phyloP scores from a whole-genome alignment of 1,140 invertebrate species.

The Anastatus disparis region DNA sequence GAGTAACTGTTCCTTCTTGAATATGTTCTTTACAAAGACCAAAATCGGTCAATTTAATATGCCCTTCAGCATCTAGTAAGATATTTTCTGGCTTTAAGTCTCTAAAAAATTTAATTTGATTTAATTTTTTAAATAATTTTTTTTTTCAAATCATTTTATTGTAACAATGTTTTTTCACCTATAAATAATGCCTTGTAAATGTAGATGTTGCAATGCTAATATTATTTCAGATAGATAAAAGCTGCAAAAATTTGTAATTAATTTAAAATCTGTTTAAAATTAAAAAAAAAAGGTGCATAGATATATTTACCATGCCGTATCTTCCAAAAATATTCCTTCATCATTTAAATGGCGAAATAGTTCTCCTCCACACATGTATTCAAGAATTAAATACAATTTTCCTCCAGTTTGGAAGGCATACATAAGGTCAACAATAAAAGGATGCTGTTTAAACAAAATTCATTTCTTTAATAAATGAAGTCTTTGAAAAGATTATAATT shows the following conservation, averaged over 20 bases:
- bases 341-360: slow-evolving; percentile 97
- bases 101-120: slow-evolving; percentile 63
- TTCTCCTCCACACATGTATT: slow-evolving; percentile 98
- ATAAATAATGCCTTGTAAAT: slow-evolving; percentile 96
- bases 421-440: slow-evolving; percentile 98
- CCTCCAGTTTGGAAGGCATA: slow-evolving; percentile 99
- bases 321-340: slow-evolving; percentile 98
- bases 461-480: too few species aligned
- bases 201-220: slow-evolving; percentile 96
- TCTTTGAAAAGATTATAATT: neutral
- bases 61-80: slow-evolving; percentile 91
- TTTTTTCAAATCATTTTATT: slow-evolving; percentile 1
- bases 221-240: slow-evolving; percentile 99
- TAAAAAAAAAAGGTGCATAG: slow-evolving; percentile 23
- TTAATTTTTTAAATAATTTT: slow-evolving; percentile 6
- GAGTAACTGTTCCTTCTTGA: slow-evolving; percentile 92
- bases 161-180: slow-evolving; percentile 59
- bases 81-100: slow-evolving; percentile 99
- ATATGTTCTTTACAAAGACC: slow-evolving; percentile 99
- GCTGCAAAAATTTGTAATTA: slow-evolving; percentile 70
- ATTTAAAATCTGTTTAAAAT: neutral
- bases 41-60: slow-evolving; percentile 99
- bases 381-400: slow-evolving; percentile 97
- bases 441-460: slow-evolving; percentile 78
- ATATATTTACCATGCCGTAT: slow-evolving; percentile 86